Evolutionary conservation across 1,140 invertebrate genomes (phyloP).

Genomic region (Pseudomyrmex flavicornis): DNA sequence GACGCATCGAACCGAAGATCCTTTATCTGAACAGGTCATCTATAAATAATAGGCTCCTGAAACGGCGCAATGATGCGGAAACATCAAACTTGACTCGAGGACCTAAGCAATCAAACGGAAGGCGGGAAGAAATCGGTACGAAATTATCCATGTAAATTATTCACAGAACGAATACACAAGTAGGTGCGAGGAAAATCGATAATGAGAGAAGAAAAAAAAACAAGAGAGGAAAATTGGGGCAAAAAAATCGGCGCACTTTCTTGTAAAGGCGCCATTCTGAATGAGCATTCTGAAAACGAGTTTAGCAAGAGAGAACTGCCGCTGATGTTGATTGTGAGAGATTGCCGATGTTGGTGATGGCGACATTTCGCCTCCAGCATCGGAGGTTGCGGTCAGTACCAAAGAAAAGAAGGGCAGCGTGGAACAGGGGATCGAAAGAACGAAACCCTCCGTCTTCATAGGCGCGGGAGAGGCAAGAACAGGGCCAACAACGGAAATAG

Average conservation of each 20-base stretch:
- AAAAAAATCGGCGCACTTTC: neutral
- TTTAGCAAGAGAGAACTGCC: constrained; percentile 57
- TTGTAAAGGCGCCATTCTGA: constrained; percentile 29
- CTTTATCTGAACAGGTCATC: constrained; percentile 58
- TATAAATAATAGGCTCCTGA: constrained; percentile 55
- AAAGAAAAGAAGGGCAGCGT: constrained; percentile 62
- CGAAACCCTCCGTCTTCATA: constrained; percentile 79
- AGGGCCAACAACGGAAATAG: constrained; percentile 83
- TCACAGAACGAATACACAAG: constrained; percentile 39
- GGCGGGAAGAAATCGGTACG: constrained; percentile 46
- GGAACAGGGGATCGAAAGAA: constrained; percentile 61
- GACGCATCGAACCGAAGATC: constrained; percentile 44
- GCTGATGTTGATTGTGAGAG: constrained; percentile 46
- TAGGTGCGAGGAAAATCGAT: constrained; percentile 37
- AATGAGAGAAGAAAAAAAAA: constrained; percentile 17
- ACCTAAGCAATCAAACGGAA: constrained; percentile 56
- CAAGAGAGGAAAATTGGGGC: neutral
- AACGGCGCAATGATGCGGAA: constrained; percentile 51
- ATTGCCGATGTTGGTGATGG: constrained; percentile 40
- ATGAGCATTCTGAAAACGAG: constrained; percentile 74
- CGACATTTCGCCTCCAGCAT: constrained; percentile 62
- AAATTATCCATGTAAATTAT: constrained; percentile 59
- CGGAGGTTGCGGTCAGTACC: constrained; percentile 60
- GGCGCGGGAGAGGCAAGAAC: constrained; percentile 82
- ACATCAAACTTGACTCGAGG: constrained; percentile 56